Evolutionary conservation across 1,140 invertebrate species (phyloP).

Genomic region (Leptinotarsa lineolata): DNA sequence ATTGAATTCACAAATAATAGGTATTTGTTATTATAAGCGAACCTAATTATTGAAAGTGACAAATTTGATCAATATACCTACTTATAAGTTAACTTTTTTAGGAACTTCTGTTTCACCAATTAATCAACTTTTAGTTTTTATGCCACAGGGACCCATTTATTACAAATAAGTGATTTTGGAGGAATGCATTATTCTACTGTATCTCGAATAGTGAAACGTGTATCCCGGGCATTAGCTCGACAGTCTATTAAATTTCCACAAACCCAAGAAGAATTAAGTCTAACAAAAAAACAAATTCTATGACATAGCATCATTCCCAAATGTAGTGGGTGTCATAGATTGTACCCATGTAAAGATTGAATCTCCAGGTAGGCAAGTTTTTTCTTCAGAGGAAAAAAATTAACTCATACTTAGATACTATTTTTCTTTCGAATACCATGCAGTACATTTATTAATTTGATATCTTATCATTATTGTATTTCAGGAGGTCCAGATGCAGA

Average conservation of each 20-base stretch:
- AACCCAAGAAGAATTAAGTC: too few relatives aligned
- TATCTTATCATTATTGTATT: constrained; percentile 5
- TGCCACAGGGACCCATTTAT: constrained; percentile 24
- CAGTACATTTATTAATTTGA: neutral
- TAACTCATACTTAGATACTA: too few relatives aligned
- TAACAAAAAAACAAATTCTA: constrained; percentile 9
- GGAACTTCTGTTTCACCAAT: constrained; percentile 32
- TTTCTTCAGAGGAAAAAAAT: neutral
- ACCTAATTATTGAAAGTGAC: too few relatives aligned
- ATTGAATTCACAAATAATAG: too few relatives aligned
- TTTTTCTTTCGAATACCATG: too few relatives aligned
- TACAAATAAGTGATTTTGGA: constrained; percentile 30
- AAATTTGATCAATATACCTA: neutral
- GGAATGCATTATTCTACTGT: constrained; percentile 25
- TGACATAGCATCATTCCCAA: constrained; percentile 23
- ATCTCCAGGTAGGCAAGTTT: constrained; percentile 26
- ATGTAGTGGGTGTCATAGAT: constrained; percentile 31
- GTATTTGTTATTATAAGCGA: too few relatives aligned
- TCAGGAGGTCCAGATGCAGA: constrained; percentile 44
- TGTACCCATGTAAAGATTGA: constrained; percentile 37
- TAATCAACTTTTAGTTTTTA: constrained; percentile 34
- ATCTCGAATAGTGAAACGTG: constrained; percentile 16
- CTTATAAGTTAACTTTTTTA: constrained; percentile 19
- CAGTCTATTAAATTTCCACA: too few relatives aligned
- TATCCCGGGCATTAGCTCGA: constrained; percentile 11